phyloP scores from a whole-genome alignment of 2,797 vertebrate species.

The Etheostoma nigrum region DNA sequence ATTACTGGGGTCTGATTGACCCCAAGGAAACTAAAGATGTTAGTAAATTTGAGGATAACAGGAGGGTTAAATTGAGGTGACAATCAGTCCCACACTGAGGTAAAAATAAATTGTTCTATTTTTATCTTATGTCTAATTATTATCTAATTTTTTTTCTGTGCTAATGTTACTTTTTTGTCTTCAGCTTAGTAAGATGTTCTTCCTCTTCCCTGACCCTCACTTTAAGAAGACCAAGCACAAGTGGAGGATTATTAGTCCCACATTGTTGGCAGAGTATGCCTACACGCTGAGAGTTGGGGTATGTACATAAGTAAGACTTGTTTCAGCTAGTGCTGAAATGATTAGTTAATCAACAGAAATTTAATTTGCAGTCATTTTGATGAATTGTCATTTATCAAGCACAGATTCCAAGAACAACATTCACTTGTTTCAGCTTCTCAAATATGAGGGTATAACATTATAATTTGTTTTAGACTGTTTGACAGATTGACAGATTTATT shows the following conservation, averaged over 20 bases:
- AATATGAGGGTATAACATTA: neutral
- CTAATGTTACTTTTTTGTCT: constrained; percentile 11
- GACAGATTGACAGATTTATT: neutral
- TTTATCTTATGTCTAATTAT: neutral
- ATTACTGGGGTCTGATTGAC: too few species aligned
- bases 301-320: constrained; percentile 47
- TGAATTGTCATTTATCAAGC: neutral
- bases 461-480: neutral
- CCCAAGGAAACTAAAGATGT: too few species aligned
- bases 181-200: constrained; percentile 95
- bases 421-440: neutral
- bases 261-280: constrained; percentile 92
- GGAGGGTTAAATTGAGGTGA: constrained; percentile 18
- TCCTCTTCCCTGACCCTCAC: constrained; percentile 96
- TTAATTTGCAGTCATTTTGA: neutral
- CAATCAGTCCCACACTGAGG: neutral
- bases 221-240: constrained; percentile 97
- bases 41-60: constrained; percentile 3
- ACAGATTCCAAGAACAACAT: neutral
- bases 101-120: constrained; percentile 15
- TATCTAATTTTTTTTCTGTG: too few species aligned
- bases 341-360: neutral
- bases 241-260: constrained; percentile 95
- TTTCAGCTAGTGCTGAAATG: neutral
- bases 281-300: constrained; percentile 90